Conservation (phyloP, 2,113 vertebrate genomes). For the Tyrannus savana region DNA sequence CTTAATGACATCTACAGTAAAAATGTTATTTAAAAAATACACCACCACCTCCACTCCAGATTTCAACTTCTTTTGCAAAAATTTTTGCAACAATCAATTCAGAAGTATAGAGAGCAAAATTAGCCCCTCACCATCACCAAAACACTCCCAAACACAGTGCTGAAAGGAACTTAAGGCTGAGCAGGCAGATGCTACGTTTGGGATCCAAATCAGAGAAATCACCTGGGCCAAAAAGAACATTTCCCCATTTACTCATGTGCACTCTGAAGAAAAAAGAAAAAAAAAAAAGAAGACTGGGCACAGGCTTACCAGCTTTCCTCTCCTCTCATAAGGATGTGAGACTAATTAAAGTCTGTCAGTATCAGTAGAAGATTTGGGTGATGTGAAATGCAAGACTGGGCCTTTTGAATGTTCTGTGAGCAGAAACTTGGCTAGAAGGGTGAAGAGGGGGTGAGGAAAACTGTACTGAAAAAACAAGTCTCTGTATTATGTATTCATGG, state of each 20-base stretch:
- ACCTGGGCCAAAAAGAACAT: not conserved
- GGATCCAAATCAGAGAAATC: not conserved
- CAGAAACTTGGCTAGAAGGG: conserved; percentile 29
- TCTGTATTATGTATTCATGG: conserved; percentile 39
- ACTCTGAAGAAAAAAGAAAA: too few species aligned
- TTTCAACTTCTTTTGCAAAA: not conserved
- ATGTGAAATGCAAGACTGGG: conserved; percentile 36
- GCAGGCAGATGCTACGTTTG: not conserved
- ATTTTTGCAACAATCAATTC: not conserved
- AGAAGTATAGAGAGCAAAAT: not conserved
- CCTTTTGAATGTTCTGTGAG: conserved; percentile 38
- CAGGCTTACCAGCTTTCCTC: conserved; percentile 13
- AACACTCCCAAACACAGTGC: not conserved
- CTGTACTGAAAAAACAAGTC: conserved; percentile 9
- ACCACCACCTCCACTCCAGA: not conserved
- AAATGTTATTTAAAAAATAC: not conserved
- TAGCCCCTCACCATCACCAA: not conserved
- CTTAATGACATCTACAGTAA: not conserved
- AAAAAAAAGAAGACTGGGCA: not conserved
- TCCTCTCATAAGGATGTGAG: not conserved
- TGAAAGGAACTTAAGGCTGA: not conserved
- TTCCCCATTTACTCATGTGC: not conserved
- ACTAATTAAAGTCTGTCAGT: conserved; percentile 43
- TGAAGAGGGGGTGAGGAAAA: not conserved
- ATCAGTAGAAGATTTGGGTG: conserved; percentile 9